Evolutionary conservation across 92 coral and sea anemone species (phyloP), one percentile per base, ranked within the genome.

Genomic region (Pocillopora meandrina): DNA sequence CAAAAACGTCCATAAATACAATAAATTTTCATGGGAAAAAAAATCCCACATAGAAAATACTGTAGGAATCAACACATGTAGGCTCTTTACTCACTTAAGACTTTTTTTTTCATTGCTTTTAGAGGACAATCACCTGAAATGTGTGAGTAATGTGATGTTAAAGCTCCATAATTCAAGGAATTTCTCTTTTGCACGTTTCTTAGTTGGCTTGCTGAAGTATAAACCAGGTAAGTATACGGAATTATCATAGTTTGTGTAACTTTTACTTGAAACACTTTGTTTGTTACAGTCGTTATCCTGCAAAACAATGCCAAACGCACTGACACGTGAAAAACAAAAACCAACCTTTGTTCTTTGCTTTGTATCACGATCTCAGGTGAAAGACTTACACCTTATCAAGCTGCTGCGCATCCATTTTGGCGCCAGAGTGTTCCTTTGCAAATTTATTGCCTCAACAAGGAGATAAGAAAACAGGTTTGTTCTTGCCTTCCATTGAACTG

Each of bases 161-260:
- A 95, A 79, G 74, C 86, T 95, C 58, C 88, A 82, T 56, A 90
- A 93, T 61, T 88, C 89, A 69, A 84, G 87, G 52, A 87, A 94
- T 80, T 95, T 84, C 72, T 73, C 78, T 13, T 95, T 95, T 78
- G 95, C 98, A 34, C 91, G 89, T 87, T 95, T 95, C 65, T 68
- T 95, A 62, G 90, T 92, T 66, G 92, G 96, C 2, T 74, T 95
- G 23, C 91, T 95, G 52, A 90, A 89, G 61, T 95, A 92, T 68
- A 91, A 92, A 20, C 98, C 98, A 81, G 26, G 98, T 95, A 84
- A 91, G 92, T 85, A 12, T 42, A 73, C 20, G 0, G 49, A 42
- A 42, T 42, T 42, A 42, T 42, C 49, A 42, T 26, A 42, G 49
- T 42, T 42, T 42, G 49, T 42, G 49, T 42, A 42, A 42, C 3